Evolutionary conservation across 2,113 vertebrate species (phyloP).

Genomic region (Pelecanoides urinatrix): DNA sequence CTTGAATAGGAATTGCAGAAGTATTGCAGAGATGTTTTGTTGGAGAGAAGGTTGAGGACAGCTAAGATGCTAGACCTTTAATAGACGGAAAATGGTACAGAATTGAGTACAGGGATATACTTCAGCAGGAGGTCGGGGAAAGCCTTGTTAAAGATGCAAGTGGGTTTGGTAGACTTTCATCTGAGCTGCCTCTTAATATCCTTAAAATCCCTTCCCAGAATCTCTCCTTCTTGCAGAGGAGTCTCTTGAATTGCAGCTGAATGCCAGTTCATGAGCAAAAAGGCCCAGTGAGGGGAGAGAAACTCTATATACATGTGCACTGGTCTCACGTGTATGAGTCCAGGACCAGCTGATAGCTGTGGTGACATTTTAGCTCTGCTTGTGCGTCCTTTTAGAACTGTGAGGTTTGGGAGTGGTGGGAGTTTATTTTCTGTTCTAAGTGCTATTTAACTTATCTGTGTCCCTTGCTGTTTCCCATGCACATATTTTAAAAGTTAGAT

Average conservation of each 20-base stretch:
- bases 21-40: neutral
- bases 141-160: neutral
- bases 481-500: neutral
- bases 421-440: neutral
- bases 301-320: neutral
- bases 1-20: neutral
- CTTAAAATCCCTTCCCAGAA: neutral
- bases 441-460: neutral
- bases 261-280: neutral
- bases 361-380: constrained; percentile 41
- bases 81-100: neutral
- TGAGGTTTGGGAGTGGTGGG: neutral
- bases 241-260: neutral
- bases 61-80: neutral
- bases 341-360: neutral
- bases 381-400: neutral
- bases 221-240: neutral
- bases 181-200: neutral
- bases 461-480: constrained; percentile 8
- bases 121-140: neutral
- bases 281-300: neutral
- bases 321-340: neutral
- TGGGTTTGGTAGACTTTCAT: neutral
- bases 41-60: neutral
- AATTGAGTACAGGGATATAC: neutral